A percentile compares a stretch with the other conserved stretches of the same genome.
These are phyloP conservation scores for Rhipidura dahli DNA, from an alignment of 2,113 vertebrate species.

Conservation along the genomic window DNA sequence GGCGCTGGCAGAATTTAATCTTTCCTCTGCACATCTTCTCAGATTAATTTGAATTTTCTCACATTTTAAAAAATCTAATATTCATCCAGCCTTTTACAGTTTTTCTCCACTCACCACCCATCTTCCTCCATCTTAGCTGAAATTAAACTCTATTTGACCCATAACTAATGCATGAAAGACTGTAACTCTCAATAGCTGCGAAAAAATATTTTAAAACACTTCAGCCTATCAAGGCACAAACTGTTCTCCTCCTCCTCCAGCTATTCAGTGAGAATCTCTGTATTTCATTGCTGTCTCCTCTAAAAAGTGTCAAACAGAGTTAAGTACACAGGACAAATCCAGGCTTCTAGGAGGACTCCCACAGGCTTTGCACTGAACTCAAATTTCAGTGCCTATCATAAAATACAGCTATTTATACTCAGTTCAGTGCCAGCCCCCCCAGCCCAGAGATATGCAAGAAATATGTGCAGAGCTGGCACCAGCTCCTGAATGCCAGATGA, in stretches of 20 bases:
- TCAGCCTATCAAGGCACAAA: neutral
- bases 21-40: neutral
- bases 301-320: neutral
- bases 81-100: neutral
- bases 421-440: neutral
- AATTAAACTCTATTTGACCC: neutral
- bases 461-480: neutral
- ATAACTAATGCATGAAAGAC: neutral
- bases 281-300: neutral
- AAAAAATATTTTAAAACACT: neutral
- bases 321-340: neutral
- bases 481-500: neutral
- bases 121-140: neutral
- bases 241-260: neutral
- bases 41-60: slow-evolving; percentile 3
- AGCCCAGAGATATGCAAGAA: neutral
- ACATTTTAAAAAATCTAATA: neutral
- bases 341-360: neutral
- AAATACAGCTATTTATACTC: neutral
- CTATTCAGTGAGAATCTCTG: neutral
- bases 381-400: neutral
- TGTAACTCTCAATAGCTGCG: neutral
- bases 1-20: neutral
- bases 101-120: neutral
- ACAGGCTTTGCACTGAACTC: neutral